phyloP scores from a whole-genome alignment of 2,113 vertebrate genomes.

The Chinchilla lanigera region DNA sequence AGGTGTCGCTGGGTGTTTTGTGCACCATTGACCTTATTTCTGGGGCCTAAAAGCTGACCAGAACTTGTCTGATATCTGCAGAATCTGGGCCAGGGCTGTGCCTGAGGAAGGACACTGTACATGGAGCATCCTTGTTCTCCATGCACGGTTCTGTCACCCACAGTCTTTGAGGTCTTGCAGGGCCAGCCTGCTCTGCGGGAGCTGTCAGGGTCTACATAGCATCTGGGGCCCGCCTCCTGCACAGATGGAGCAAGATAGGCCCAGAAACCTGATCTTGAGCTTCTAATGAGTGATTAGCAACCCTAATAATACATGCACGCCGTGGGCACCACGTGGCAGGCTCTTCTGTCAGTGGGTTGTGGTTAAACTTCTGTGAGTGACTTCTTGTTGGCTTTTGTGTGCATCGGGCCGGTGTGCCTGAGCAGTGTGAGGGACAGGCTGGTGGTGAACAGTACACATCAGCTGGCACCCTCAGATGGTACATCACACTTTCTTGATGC shows the following conservation, averaged over 20 bases:
- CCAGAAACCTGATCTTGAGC: constrained; percentile 45
- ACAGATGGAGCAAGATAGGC: constrained; percentile 52
- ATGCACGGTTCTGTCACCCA: not conserved
- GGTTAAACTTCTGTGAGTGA: not conserved
- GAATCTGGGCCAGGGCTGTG: not conserved
- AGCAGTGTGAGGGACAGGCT: not conserved
- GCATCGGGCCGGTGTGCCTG: not conserved
- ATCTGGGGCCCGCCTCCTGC: constrained; percentile 18
- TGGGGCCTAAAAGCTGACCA: not conserved
- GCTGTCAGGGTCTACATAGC: not conserved
- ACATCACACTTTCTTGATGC: not conserved
- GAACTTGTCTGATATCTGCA: not conserved
- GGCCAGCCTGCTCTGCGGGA: not conserved
- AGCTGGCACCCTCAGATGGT: not conserved
- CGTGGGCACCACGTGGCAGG: not conserved
- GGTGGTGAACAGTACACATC: not conserved
- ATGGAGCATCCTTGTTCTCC: not conserved
- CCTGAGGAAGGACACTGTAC: not conserved
- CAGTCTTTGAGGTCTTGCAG: not conserved
- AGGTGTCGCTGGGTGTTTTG: not conserved
- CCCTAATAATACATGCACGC: not conserved
- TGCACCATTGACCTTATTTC: not conserved
- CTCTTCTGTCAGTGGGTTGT: not conserved
- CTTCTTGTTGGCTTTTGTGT: not conserved
- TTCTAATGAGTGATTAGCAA: constrained; percentile 52